These are phyloP conservation scores for Phalangium opilio DNA, from an alignment of 2,888 invertebrate genomes.

Conservation along the genomic window DNA sequence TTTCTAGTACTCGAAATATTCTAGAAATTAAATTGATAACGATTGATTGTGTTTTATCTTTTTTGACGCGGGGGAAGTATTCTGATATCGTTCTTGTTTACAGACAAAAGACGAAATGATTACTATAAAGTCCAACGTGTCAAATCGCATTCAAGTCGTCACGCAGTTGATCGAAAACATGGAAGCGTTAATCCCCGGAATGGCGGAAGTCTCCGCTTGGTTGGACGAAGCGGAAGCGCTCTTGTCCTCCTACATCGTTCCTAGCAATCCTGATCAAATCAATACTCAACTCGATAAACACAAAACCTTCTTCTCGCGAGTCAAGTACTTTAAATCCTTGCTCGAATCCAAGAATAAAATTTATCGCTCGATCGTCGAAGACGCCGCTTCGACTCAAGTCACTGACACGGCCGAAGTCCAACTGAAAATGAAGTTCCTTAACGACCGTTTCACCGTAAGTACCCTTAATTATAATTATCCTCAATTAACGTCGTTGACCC, in stretches of 20 bases:
- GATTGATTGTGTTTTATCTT: too few species aligned
- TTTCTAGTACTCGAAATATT: too few species aligned
- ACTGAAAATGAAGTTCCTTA: constrained; percentile 57
- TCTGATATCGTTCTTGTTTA: too few species aligned
- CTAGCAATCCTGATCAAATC: constrained; percentile 52
- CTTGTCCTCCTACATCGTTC: constrained; percentile 42
- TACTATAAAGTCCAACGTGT: constrained; percentile 62
- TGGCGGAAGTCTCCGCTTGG: constrained; percentile 72
- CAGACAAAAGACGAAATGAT: constrained; percentile 53
- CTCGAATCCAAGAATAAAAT: constrained; percentile 89
- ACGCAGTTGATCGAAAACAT: constrained; percentile 60
- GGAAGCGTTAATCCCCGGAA: constrained; percentile 73
- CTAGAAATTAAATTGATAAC: too few species aligned
- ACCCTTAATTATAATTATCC: too few species aligned
- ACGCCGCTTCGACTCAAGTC: constrained; percentile 55
- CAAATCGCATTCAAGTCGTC: constrained; percentile 62
- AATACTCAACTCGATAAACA: constrained; percentile 62
- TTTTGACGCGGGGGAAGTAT: too few species aligned
- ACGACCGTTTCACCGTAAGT: constrained; percentile 55
- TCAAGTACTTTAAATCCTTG: constrained; percentile 81
- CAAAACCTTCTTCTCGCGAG: constrained; percentile 69
- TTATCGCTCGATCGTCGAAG: constrained; percentile 65
- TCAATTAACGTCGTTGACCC: too few species aligned
- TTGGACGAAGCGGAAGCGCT: constrained; percentile 65
- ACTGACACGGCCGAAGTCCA: constrained; percentile 51